Conservation (phyloP, 1,140 invertebrate species). For the Drosophila erecta region DNA sequence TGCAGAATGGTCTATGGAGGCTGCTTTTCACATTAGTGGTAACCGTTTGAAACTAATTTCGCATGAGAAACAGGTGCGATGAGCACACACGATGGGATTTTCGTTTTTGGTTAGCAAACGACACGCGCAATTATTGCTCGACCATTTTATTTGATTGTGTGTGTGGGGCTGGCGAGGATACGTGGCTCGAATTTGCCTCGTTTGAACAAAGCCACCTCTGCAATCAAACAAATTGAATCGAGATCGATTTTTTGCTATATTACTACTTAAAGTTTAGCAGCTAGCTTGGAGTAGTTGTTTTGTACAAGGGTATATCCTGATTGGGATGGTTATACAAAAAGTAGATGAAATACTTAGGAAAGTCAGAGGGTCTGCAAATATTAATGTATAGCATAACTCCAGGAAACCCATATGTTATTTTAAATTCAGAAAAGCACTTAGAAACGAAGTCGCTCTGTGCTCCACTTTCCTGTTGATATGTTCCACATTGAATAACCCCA, state of each 20-base stretch:
- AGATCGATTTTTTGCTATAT: conserved; percentile 67
- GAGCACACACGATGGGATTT: conserved; percentile 50
- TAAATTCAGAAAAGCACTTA: background rate
- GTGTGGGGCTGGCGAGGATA: conserved; percentile 23
- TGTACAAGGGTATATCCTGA: background rate
- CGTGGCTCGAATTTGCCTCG: conserved; percentile 72
- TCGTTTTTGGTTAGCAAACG: conserved; percentile 67
- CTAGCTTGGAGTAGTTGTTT: background rate
- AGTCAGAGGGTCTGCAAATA: too few relatives aligned
- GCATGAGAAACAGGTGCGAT: conserved; percentile 76
- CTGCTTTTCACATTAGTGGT: conserved; percentile 69
- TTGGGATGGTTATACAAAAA: too few relatives aligned
- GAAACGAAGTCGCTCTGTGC: background rate
- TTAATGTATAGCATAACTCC: too few relatives aligned
- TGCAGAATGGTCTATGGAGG: background rate
- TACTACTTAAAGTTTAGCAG: conserved; percentile 10
- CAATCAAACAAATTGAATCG: conserved; percentile 81
- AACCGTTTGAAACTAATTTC: conserved; percentile 73
- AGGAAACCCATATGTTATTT: background rate
- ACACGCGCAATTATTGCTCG: conserved; percentile 81
- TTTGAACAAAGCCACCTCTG: conserved; percentile 66
- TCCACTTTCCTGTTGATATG: conserved; percentile 2
- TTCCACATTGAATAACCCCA: conserved; percentile 47
- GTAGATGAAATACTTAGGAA: background rate
- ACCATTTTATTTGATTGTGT: conserved; percentile 70